Percentiles rank a stretch among this genome's conserved stretches.
These are phyloP conservation scores for Hypothenemus hampei DNA, from an alignment of 1,140 invertebrate species.

Conservation along the genomic window DNA sequence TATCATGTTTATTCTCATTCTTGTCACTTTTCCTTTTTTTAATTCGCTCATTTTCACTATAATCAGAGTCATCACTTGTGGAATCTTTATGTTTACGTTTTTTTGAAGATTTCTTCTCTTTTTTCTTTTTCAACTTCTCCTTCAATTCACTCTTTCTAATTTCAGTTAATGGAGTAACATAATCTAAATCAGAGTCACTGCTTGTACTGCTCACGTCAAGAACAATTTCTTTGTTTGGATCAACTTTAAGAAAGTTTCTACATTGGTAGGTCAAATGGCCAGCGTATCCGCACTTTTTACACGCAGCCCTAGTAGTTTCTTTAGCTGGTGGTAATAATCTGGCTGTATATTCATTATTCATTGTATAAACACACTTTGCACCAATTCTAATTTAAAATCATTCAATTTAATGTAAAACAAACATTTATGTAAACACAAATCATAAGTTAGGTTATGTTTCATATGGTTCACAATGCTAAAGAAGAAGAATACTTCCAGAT, in stretches of 20 bases:
- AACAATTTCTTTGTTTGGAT: slow-evolving; percentile 82
- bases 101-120: slow-evolving; percentile 39
- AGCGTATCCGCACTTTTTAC: slow-evolving; percentile 90
- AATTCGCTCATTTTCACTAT: neutral
- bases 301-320: slow-evolving; percentile 71
- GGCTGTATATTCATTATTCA: slow-evolving; percentile 36
- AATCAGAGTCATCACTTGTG: slow-evolving; percentile 2
- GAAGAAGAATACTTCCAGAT: no score
- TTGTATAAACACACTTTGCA: no score
- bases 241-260: slow-evolving; percentile 90
- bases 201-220: slow-evolving; percentile 94
- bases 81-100: slow-evolving; percentile 18
- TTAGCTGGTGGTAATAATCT: slow-evolving; percentile 50
- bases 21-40: neutral
- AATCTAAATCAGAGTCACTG: slow-evolving; percentile 79
- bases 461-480: no score
- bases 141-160: slow-evolving; percentile 71
- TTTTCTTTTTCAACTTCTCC: slow-evolving; percentile 56
- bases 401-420: no score
- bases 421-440: no score
- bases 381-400: no score
- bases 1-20: neutral
- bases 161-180: slow-evolving; percentile 74
- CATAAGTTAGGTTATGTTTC: no score
- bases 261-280: slow-evolving; percentile 96